Evolutionary conservation across 2,888 invertebrate genomes (phyloP), one percentile per base, ranked within the genome.

Genomic region (Xanthia togata): DNA sequence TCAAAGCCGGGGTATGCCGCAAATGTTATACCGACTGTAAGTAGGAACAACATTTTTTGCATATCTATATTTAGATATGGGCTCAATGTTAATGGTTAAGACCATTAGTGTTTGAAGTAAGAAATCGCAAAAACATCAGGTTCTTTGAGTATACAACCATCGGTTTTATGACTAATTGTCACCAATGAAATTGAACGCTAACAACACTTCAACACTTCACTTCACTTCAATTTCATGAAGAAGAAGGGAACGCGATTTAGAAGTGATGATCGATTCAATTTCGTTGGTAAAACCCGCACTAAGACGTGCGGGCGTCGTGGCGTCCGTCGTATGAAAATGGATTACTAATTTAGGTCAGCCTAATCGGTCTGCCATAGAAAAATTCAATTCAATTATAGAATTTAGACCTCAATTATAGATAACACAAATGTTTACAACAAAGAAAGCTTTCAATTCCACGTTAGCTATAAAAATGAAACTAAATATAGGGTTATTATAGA

Each of bases 391-490:
- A 77, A 57, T 62, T 62, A 55, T 23, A 23, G 17, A 68, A 63
- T 63, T 59, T 23, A 60, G 41, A 53, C 41, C 65, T 23, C 41
- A 74, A 23, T 63, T 74, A 57, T 6, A 64, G 35, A 59, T 64
- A 78, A 64, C 11, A 38, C 44, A 78, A 78, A 67, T n/a, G 31
- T 60, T 57, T 50, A 79, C n/a, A 47, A 55, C 35, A 70, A 75
- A 80, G 35, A 60, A 70, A 55, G n/a, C 41, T 55, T 74, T 60
- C 47, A 60, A 67, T 67, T 55, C n/a, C 17, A 60, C 23, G 31
- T 63, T 70, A 9, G 35, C 47, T 23, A 31, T 76, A 69, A 50
- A 78, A 82, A 74, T 1, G 0, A 57, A 53, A 38, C 47, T 65
- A 69, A 74, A 50, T 62, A 31, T 35, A 17, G 17, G 53, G 65